Percentiles rank a stretch among this genome's conserved stretches.
phyloP scores from a whole-genome alignment of 2,797 vertebrate species.

The Argentina silus region DNA sequence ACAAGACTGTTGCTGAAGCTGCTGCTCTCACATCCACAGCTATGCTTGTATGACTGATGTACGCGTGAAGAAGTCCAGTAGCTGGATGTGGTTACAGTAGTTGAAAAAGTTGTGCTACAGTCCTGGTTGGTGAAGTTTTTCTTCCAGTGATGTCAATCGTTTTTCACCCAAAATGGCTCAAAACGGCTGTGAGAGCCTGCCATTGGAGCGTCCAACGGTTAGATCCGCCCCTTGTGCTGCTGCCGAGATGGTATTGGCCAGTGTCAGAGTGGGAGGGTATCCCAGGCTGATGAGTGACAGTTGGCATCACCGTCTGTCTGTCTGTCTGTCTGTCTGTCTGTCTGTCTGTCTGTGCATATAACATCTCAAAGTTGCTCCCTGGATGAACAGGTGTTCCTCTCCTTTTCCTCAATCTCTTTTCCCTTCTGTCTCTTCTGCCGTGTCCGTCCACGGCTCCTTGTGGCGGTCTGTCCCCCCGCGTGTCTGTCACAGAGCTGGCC shows the following conservation, averaged over 20 bases:
- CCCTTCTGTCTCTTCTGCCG: neutral
- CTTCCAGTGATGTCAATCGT: neutral
- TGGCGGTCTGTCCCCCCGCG: constrained; percentile 10
- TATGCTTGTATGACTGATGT: no score
- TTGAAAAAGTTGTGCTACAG: constrained; percentile 18
- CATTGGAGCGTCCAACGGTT: constrained; percentile 35
- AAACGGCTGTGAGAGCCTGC: constrained; percentile 28
- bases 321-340: constrained; percentile 14
- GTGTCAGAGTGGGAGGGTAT: neutral
- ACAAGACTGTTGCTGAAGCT: no score
- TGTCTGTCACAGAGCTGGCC: constrained; percentile 71
- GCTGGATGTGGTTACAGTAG: neutral
- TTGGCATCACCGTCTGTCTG: constrained; percentile 18
- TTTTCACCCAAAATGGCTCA: constrained; percentile 14
- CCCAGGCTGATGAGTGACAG: constrained; percentile 23
- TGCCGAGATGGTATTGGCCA: constrained; percentile 23
- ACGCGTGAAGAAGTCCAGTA: no score
- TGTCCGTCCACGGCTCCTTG: constrained; percentile 37
- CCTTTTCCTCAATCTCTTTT: constrained; percentile 5
- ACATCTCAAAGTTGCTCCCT: neutral
- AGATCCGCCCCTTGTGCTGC: constrained; percentile 33
- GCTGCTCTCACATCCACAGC: no score
- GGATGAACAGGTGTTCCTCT: neutral
- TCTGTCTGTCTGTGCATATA: neutral
- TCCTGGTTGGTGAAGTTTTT: constrained; percentile 13